These are phyloP conservation scores for Ammospiza nelsoni DNA, from an alignment of 2,113 vertebrate species.

Conservation along the genomic window DNA sequence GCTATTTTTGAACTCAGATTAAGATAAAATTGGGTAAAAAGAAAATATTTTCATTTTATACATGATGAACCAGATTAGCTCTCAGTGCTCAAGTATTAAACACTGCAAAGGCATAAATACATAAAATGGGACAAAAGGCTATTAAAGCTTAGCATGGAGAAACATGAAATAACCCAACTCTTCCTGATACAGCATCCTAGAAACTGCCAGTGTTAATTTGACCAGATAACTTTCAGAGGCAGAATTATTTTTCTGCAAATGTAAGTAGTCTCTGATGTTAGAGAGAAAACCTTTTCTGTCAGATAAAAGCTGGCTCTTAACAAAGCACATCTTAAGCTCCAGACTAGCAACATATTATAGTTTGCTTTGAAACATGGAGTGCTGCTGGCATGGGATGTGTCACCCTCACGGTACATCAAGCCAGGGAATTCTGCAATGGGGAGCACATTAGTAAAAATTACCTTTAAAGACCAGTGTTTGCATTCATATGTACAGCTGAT, in stretches of 20 bases:
- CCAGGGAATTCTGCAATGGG: not conserved
- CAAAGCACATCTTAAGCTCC: not conserved
- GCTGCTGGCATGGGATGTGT: not conserved
- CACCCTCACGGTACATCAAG: not conserved
- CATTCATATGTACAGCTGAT: not conserved
- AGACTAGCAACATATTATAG: not conserved
- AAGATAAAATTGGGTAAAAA: not conserved
- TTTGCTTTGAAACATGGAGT: not conserved
- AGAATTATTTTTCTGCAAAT: not conserved
- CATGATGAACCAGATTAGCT: not conserved
- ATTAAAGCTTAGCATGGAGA: not conserved
- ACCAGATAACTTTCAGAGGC: not conserved
- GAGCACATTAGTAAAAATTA: not conserved
- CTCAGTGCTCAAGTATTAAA: not conserved
- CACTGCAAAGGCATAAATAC: not conserved
- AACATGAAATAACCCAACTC: not conserved
- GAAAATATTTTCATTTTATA: not conserved
- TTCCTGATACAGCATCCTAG: not conserved
- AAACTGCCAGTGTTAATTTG: not conserved
- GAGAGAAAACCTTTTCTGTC: not conserved
- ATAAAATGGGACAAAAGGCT: not conserved
- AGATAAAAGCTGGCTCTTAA: not conserved
- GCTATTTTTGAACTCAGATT: not conserved
- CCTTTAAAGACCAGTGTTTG: not conserved
- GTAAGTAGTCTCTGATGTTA: not conserved